phyloP scores from a whole-genome alignment of 2,113 vertebrate genomes.

The Rallus limicola region DNA sequence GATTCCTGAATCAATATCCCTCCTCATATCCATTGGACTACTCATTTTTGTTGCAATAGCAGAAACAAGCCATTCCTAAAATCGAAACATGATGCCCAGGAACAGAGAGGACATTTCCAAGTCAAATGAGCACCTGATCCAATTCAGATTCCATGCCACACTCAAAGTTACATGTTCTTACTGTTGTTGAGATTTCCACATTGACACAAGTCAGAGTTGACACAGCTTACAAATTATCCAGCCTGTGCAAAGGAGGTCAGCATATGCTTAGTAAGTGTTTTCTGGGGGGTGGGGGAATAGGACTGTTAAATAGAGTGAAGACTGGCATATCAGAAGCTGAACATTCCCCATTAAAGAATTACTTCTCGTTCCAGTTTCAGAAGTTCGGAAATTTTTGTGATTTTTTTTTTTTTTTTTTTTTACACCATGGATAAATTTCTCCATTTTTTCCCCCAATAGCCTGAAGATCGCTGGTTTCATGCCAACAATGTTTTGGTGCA shows the following conservation, averaged over 20 bases:
- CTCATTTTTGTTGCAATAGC: neutral
- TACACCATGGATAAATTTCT: neutral
- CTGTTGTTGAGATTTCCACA: neutral
- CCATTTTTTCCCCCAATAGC: neutral
- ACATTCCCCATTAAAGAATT: neutral
- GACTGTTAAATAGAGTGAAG: neutral
- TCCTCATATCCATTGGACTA: neutral
- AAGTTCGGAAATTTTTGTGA: neutral
- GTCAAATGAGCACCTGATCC: constrained; percentile 22
- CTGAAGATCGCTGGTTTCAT: neutral
- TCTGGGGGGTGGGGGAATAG: neutral
- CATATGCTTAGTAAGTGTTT: neutral
- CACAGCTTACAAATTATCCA: neutral
- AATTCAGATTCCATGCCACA: constrained; percentile 30
- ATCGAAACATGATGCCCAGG: neutral
- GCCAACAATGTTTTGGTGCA: neutral
- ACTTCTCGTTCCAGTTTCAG: neutral
- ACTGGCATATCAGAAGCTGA: neutral
- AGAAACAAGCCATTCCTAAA: neutral
- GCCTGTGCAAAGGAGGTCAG: neutral
- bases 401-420: neutral
- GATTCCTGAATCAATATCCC: neutral
- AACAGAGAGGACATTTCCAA: constrained; percentile 10
- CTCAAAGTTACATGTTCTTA: neutral
- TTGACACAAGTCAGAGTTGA: neutral